These are phyloP conservation scores for Brachystomella parvula DNA, from an alignment of 1,140 invertebrate species.

Conservation along the genomic window DNA sequence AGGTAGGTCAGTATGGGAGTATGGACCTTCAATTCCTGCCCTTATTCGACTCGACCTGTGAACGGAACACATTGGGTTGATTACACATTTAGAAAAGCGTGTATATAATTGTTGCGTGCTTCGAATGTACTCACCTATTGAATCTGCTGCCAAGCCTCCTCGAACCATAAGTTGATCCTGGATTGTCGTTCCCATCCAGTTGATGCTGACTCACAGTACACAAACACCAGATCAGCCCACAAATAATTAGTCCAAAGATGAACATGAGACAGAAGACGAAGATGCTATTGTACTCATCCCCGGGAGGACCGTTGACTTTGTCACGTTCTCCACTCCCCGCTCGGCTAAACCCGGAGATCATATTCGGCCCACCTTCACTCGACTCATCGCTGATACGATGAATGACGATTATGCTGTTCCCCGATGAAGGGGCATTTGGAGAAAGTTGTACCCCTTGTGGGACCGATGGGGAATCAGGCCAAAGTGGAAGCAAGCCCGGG, in stretches of 20 bases:
- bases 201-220: neutral
- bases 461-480: neutral
- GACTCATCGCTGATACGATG: neutral
- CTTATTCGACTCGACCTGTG: neutral
- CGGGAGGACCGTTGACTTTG: neutral
- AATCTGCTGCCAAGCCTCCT: too few species aligned
- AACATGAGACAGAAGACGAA: constrained; percentile 9
- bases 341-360: neutral
- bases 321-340: neutral
- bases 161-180: neutral
- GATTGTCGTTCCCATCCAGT: neutral
- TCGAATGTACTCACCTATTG: too few species aligned
- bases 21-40: neutral
- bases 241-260: constrained; percentile 3
- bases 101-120: too few species aligned
- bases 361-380: neutral
- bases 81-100: too few species aligned
- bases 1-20: neutral
- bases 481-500: neutral
- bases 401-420: neutral
- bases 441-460: neutral
- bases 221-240: constrained; percentile 1
- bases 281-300: neutral
- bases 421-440: neutral
- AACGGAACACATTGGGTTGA: too few species aligned